Conservation (phyloP, 37 sponge, comb jelly and placozoan genomes). For the Agelas oroides region DNA sequence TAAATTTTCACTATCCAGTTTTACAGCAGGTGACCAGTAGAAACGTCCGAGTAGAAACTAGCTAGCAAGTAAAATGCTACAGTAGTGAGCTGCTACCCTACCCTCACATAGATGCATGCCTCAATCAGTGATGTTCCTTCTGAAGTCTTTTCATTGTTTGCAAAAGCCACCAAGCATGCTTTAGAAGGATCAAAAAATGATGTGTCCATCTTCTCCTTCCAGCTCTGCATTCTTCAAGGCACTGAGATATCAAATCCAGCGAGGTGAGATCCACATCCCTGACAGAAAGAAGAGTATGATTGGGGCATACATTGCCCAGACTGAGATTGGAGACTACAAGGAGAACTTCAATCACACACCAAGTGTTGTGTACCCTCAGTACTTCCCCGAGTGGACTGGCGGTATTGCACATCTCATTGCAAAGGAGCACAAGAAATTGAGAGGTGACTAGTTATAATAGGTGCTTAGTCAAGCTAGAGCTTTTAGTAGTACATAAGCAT, state of each 20-base stretch:
- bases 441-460: slow-evolving; percentile 41
- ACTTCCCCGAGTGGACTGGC: slow-evolving; percentile 68
- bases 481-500: too few relatives aligned
- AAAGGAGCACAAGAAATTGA: slow-evolving; percentile 71
- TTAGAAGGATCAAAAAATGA: too few relatives aligned
- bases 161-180: too few relatives aligned
- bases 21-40: too few relatives aligned
- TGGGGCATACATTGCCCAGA: slow-evolving; percentile 72
- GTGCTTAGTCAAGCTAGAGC: not conserved
- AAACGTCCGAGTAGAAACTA: too few relatives aligned
- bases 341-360: not conserved
- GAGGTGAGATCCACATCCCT: slow-evolving; percentile 61
- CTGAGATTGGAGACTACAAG: slow-evolving; percentile 58
- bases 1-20: too few relatives aligned
- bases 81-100: too few relatives aligned
- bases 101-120: too few relatives aligned
- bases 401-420: slow-evolving; percentile 67
- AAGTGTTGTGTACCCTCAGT: slow-evolving; percentile 62
- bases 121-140: too few relatives aligned
- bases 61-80: too few relatives aligned
- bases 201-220: too few relatives aligned
- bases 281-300: slow-evolving; percentile 27
- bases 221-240: slow-evolving; percentile 74
- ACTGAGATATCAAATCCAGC: slow-evolving; percentile 50
- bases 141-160: too few relatives aligned